Conservation (phyloP, 2,797 vertebrate genomes). For the Sternotherus odoratus region DNA sequence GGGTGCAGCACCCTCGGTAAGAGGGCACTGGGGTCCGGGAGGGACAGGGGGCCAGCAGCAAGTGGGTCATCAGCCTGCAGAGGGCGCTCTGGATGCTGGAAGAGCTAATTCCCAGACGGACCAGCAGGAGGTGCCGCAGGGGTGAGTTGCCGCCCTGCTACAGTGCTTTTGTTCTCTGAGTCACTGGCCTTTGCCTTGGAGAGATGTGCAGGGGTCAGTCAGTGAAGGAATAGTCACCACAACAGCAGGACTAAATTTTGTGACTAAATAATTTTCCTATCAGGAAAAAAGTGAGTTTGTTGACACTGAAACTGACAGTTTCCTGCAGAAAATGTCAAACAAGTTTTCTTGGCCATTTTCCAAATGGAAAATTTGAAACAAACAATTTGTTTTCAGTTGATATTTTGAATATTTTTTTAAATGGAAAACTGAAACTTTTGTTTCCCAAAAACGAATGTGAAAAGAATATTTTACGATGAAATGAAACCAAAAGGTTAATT, state of each 20-base stretch:
- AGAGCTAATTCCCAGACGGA: no score
- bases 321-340: background rate
- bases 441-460: background rate
- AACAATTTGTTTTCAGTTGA: background rate
- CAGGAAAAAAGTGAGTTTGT: background rate
- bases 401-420: background rate
- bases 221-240: fast-evolving
- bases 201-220: background rate
- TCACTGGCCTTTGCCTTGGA: background rate
- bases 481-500: background rate
- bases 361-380: background rate
- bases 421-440: background rate
- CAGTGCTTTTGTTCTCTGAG: background rate
- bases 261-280: background rate
- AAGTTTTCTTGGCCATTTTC: constrained; percentile 24
- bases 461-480: background rate
- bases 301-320: constrained; percentile 9
- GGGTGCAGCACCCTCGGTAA: no score
- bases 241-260: background rate
- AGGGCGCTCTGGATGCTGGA: no score
- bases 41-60: no score
- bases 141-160: no score
- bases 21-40: no score
- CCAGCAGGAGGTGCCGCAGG: no score
- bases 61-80: no score